Conservation (phyloP, 2,113 vertebrate species). For the Romanogobio albipinnatus region DNA sequence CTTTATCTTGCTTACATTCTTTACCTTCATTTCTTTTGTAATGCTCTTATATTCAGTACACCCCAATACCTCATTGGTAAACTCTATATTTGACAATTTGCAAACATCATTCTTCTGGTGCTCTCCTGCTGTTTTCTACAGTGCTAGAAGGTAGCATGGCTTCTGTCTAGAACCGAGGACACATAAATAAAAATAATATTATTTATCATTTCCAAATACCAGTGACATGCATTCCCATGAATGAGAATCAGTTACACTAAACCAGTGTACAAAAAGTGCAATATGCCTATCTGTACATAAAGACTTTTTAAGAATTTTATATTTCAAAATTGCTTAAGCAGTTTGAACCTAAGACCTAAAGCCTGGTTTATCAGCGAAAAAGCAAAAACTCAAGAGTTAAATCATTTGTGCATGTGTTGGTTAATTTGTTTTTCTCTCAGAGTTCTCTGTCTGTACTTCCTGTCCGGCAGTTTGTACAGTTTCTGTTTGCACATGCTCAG, state of each 20-base stretch:
- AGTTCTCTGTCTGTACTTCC: constrained; percentile 60
- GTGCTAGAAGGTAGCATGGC: neutral
- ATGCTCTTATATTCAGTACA: neutral
- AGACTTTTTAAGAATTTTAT: constrained; percentile 27
- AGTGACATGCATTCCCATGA: constrained; percentile 22
- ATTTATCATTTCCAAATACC: constrained; percentile 17
- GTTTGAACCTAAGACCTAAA: neutral
- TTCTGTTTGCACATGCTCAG: constrained; percentile 61
- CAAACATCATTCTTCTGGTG: neutral
- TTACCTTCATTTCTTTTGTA: neutral
- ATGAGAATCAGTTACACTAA: constrained; percentile 22
- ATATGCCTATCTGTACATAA: constrained; percentile 44
- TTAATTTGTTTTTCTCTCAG: constrained; percentile 11
- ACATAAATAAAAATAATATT: constrained; percentile 36
- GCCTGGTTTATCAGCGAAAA: constrained; percentile 6
- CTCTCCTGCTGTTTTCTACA: neutral
- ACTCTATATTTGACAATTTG: too few species aligned
- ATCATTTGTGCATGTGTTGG: neutral
- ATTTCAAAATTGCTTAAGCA: constrained; percentile 23
- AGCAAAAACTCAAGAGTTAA: constrained; percentile 3
- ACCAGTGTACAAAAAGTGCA: constrained; percentile 39
- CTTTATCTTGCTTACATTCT: neutral
- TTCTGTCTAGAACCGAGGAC: neutral
- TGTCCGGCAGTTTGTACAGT: constrained; percentile 67
- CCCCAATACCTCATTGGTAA: neutral